Evolutionary conservation across 2,888 invertebrate genomes (phyloP), one percentile per base, ranked within the genome.

Genomic region (Drosophila phalerata): DNA sequence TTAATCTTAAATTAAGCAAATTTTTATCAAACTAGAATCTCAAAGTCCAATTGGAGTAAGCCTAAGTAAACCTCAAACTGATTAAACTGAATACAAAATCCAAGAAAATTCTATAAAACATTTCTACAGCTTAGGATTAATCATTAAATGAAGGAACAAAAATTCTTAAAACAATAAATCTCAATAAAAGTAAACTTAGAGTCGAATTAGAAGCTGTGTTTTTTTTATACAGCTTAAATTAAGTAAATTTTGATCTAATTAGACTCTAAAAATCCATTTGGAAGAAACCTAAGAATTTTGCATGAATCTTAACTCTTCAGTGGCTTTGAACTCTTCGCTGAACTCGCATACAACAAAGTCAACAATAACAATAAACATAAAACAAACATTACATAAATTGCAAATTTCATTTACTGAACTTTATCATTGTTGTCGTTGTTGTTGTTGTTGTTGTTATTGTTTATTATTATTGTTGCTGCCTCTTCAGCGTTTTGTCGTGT

Each of bases 311-410:
- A 42, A 37, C 17, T 53, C 49, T 49, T 60, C 22, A n/a, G 30
- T 55, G 22, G 19, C 38, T 58, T 51, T 77, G 57, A 76, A 66
- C 77, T 74, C 37, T 43, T 19, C 8, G 25, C 38, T 71, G 66
- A 77, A 77, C 72, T 62, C 38, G 38, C 15, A 22, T 2, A 40
- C 58, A 25, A 40, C 40, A 52, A 53, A 13, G 17, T 32, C 30
- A 64, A 15, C 15, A 25, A 58, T 47, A 49, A 56, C n/a, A 38
- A 57, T n/a, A 57, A 65, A 48, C 55, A 60, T 75, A 73, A 69
- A 69, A 64, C 17, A 73, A 61, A 65, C 79, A 88, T 87, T 85
- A 87, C 74, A 87, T 87, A 84, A 84, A 88, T 82, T 79, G 88
- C 80, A 62, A 85, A 88, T 85, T 87, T 84, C 68, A 79, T 82